phyloP scores from a whole-genome alignment of 2,113 vertebrate genomes.

The Terrapene triunguis region DNA sequence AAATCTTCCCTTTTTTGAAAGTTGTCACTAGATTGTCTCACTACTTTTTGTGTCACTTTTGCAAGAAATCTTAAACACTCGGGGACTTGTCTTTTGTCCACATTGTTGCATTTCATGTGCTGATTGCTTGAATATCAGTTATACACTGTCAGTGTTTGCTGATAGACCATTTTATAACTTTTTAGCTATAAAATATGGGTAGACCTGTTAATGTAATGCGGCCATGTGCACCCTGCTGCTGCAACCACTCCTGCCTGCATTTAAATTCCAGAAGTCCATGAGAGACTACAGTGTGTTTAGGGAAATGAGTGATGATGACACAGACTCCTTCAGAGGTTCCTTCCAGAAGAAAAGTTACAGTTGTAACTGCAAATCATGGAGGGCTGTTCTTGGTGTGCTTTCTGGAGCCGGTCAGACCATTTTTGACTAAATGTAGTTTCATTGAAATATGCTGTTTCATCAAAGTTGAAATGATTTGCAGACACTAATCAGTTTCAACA shows the following conservation, averaged over 20 bases:
- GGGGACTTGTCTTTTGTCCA: not conserved
- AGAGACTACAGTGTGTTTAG: not conserved
- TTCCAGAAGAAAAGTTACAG: too few relatives aligned
- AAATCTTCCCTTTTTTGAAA: not conserved
- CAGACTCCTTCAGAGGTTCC: too few relatives aligned
- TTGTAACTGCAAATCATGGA: not conserved
- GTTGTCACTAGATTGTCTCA: too few relatives aligned
- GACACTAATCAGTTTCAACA: too few relatives aligned
- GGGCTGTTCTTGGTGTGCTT: not conserved
- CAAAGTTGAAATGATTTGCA: too few relatives aligned
- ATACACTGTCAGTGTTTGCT: not conserved
- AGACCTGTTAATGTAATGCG: not conserved
- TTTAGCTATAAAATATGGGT: not conserved
- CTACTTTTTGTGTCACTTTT: not conserved
- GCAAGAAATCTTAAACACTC: not conserved
- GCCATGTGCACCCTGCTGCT: not conserved
- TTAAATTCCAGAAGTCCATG: rapidly evolving
- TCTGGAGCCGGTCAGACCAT: not conserved
- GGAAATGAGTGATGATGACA: too few relatives aligned
- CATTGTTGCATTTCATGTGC: not conserved
- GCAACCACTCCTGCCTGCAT: not conserved
- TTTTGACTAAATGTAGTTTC: not conserved
- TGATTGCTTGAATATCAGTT: not conserved
- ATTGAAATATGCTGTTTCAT: not conserved
- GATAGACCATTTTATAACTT: not conserved